phyloP scores from a whole-genome alignment of 2,888 invertebrate genomes.

The Tetrapedia diversipes region DNA sequence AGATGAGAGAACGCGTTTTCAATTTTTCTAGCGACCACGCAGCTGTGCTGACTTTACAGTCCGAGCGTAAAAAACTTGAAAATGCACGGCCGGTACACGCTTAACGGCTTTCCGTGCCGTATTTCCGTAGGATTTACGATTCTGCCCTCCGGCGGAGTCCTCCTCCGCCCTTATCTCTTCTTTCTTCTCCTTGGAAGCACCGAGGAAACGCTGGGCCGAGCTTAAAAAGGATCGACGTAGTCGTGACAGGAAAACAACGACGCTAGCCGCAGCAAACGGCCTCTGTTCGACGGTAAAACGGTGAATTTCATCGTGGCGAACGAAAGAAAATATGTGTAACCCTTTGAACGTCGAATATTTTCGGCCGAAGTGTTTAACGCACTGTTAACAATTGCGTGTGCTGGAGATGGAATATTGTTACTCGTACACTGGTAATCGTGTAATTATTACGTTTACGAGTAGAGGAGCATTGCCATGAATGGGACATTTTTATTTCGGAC shows the following conservation, averaged over 20 bases:
- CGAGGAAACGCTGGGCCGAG: conserved; percentile 6
- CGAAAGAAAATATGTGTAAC: no score
- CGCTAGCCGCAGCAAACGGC: no score
- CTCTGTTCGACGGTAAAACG: no score
- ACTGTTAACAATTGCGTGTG: no score
- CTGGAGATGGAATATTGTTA: no score
- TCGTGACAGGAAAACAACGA: conserved; percentile 22
- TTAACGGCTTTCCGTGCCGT: conserved; percentile 38
- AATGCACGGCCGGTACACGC: conserved; percentile 16
- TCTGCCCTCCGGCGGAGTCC: conserved; percentile 16
- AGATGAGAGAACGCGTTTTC: neutral
- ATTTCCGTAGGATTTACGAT: conserved; percentile 47
- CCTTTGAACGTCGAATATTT: no score
- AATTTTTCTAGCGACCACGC: conserved; percentile 34
- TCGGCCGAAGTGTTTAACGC: no score
- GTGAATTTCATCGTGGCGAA: no score
- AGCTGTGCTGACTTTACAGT: conserved; percentile 40
- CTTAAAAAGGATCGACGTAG: conserved; percentile 42
- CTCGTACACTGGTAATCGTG: no score
- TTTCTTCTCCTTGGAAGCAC: neutral
- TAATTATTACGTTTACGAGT: no score
- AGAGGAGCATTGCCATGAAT: no score
- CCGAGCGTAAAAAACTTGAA: conserved; percentile 34
- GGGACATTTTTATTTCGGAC: no score
- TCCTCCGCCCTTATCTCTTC: conserved; percentile 6